Base-by-base conservation (phyloP, 2,888 invertebrate genomes). In the Stenurella melanura region DNA sequence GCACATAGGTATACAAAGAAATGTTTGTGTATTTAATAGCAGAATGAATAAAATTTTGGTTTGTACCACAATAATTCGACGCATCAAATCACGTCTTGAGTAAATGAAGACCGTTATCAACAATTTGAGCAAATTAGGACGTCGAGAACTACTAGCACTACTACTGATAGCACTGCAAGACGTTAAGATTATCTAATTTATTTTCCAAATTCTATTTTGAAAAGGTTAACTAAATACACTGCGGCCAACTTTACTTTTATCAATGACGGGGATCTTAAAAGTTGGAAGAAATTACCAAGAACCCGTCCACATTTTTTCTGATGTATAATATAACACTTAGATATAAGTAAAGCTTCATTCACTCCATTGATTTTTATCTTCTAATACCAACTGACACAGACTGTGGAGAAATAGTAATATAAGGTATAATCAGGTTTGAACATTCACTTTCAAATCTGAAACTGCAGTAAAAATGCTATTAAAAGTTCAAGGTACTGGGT, bases 401-500 rank as follows among this genome's bases (percentile, higher is more conserved):
- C 50, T n/a, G 50, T 50, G 50, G n/a, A 50, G 50, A 50, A 50
- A 50, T 50, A 50, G 12, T 50, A 50, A n/a, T n/a, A 21, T 42
- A 64, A 63, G 58, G 76, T 76, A 71, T 50, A 73, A 75, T 73
- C 75, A 70, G 75, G 71, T 73, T 75, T 63, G 73, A 66, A 76
- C 79, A 64, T 78, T 79, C 79, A 79, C 79, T 80, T 80, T 80
- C 78, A 68, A 79, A 77, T 79, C 64, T 66, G 75, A 19, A 76
- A 77, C 75, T 57, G 76, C 76, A 73, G 73, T 77, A 70, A 77
- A 77, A 73, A 79, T 79, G 72, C 72, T 77, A 60, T 76, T 54
- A 78, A 80, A 80, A 80, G 80, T 80, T 80, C 80, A 80, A 80
- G 80, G 80, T 64, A 76, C 76, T 72, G 60, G 67, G 75, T 75